A percentile compares a stretch with the other conserved stretches of the same genome.
phyloP scores from a whole-genome alignment of 2,888 invertebrate genomes.

The Acrobasis repandana region DNA sequence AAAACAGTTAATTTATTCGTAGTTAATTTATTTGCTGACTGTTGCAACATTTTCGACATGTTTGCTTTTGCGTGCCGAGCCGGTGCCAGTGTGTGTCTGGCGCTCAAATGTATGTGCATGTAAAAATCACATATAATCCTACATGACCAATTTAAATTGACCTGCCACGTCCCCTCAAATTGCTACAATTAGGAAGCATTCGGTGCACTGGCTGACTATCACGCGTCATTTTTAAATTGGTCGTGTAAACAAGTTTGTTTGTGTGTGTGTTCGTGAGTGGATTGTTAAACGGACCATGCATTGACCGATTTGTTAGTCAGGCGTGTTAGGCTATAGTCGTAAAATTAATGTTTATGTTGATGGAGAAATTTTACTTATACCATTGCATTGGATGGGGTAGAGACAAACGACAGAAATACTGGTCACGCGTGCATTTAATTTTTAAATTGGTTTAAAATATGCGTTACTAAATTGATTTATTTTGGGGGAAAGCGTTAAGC shows the following conservation, averaged over 20 bases:
- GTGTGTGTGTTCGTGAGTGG: conserved; percentile 62
- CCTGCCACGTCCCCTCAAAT: conserved; percentile 31
- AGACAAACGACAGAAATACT: conserved; percentile 7
- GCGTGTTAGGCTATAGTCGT: conserved; percentile 47
- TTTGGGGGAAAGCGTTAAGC: too few relatives aligned
- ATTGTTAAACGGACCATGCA: conserved; percentile 45
- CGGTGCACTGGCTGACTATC: conserved; percentile 11
- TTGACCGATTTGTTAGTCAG: conserved; percentile 7
- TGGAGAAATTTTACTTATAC: conserved; percentile 3
- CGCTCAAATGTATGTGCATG: conserved; percentile 54
- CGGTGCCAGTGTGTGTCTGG: conserved; percentile 53
- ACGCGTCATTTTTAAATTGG: conserved; percentile 31
- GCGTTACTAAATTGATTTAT: too few relatives aligned
- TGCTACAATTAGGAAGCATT: not conserved
- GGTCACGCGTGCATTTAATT: too few relatives aligned
- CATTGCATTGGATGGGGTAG: not conserved
- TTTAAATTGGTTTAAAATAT: too few relatives aligned
- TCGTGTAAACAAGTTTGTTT: conserved; percentile 37
- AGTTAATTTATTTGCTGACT: conserved; percentile 41
- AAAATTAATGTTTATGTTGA: conserved; percentile 16
- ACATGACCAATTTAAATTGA: conserved; percentile 39
- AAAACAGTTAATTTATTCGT: not conserved
- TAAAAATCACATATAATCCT: conserved; percentile 51
- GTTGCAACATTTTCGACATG: conserved; percentile 66
- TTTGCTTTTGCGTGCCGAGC: conserved; percentile 70